Conservation (phyloP, 2,888 invertebrate genomes). For the Caenorhabditis sp. region DNA sequence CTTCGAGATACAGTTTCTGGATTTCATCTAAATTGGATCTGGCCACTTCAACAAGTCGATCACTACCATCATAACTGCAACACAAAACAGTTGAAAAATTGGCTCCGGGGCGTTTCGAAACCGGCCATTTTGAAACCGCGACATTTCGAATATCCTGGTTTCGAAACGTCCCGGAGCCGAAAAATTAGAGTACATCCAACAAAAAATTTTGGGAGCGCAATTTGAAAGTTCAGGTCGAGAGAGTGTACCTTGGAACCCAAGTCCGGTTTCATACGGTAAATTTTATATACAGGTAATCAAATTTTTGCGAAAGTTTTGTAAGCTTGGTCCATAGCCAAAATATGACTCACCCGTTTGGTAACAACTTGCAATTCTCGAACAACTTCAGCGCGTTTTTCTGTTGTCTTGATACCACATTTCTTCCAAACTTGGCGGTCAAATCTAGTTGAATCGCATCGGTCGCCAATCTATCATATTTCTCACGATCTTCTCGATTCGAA, state of each 20-base stretch:
- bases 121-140: too few relatives aligned
- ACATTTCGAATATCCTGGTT: too few relatives aligned
- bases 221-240: too few relatives aligned
- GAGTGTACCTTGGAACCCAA: too few relatives aligned
- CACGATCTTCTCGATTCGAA: constrained; percentile 42
- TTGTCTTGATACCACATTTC: constrained; percentile 54
- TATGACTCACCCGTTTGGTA: constrained; percentile 9
- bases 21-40: constrained; percentile 58
- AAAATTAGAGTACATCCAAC: too few relatives aligned
- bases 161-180: too few relatives aligned
- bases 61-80: constrained; percentile 14
- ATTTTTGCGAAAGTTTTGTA: not conserved
- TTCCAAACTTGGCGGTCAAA: constrained; percentile 58
- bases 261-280: too few relatives aligned
- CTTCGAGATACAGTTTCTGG: constrained; percentile 62
- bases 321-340: not conserved
- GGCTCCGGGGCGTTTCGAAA: not conserved
- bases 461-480: constrained; percentile 61
- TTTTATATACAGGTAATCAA: too few relatives aligned
- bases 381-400: constrained; percentile 57
- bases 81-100: not conserved
- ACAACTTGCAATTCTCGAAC: constrained; percentile 57
- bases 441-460: constrained; percentile 66
- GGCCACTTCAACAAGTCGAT: constrained; percentile 50
- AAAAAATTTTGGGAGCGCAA: too few relatives aligned